phyloP scores from a whole-genome alignment of 2,888 invertebrate genomes.

The Aporophyla lueneburgensis region DNA sequence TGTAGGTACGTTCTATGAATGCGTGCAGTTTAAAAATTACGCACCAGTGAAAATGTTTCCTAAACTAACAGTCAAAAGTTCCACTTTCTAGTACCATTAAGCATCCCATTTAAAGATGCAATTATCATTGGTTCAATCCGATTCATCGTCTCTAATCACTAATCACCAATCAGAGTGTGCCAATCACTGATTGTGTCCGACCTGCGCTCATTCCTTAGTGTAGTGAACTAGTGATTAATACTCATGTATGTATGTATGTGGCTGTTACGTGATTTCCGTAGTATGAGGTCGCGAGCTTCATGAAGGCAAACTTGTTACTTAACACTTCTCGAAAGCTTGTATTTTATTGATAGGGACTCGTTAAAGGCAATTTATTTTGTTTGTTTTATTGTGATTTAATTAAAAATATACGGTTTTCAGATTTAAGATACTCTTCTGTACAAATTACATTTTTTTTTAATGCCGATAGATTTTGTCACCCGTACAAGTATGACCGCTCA shows the following conservation, averaged over 20 bases:
- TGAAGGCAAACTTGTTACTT: conserved; percentile 72
- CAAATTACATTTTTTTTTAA: too few species aligned
- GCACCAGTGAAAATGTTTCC: background rate
- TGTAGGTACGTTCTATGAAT: too few species aligned
- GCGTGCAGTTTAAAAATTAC: background rate
- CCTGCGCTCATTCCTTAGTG: conserved; percentile 21
- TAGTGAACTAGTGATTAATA: conserved; percentile 14
- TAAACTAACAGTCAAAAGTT: background rate
- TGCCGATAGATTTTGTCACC: too few species aligned
- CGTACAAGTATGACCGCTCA: too few species aligned
- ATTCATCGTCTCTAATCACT: conserved; percentile 37
- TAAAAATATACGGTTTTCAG: too few species aligned
- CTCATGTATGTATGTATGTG: background rate
- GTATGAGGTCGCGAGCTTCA: conserved; percentile 67
- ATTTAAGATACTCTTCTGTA: too few species aligned
- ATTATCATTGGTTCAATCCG: conserved; percentile 18
- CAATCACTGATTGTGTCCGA: conserved; percentile 35
- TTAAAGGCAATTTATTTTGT: background rate
- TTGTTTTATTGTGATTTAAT: too few species aligned
- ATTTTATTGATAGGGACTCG: background rate
- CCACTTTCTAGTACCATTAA: conserved; percentile 14
- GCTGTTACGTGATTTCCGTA: conserved; percentile 66
- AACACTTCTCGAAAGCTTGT: conserved; percentile 26
- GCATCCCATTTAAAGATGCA: conserved; percentile 15
- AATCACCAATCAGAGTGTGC: conserved; percentile 51